Percentiles rank a stretch among this genome's conserved stretches.
These are phyloP conservation scores for Ceratina calcarata DNA, from an alignment of 1,140 invertebrate species.

Conservation along the genomic window DNA sequence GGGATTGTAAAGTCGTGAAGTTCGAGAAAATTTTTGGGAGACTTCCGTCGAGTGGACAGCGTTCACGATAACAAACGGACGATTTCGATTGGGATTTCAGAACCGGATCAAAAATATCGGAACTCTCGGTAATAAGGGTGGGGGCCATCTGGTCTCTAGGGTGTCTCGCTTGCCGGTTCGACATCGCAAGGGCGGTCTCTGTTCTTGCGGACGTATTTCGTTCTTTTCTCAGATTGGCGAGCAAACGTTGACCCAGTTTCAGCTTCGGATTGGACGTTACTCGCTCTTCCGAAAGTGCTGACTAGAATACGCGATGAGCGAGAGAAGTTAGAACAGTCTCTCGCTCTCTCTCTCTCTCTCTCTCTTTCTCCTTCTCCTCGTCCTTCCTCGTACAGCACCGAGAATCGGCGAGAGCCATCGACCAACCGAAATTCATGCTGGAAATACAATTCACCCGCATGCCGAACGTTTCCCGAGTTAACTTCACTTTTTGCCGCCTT, in stretches of 20 bases:
- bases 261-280: constrained; percentile 59
- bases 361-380: constrained; percentile 24
- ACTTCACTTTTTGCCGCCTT: constrained; percentile 18
- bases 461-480: background rate
- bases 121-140: no score
- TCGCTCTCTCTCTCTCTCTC: constrained; percentile 29
- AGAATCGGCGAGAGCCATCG: constrained; percentile 4
- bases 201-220: constrained; percentile 61
- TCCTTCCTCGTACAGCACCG: no score
- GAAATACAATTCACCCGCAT: constrained; percentile 16
- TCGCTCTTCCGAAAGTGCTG: constrained; percentile 62
- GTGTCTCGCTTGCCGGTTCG: constrained; percentile 4
- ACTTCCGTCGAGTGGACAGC: background rate
- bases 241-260: constrained; percentile 63
- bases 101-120: constrained; percentile 29
- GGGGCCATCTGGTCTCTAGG: background rate
- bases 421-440: constrained; percentile 32
- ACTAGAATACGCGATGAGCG: constrained; percentile 63
- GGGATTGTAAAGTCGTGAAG: no score
- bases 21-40: no score
- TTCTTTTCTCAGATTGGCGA: constrained; percentile 63
- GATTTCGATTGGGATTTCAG: background rate
- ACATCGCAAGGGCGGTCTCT: constrained; percentile 25
- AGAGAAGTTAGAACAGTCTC: constrained; percentile 46
- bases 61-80: background rate